Evolutionary conservation across 2,888 invertebrate genomes (phyloP).

Genomic region (Alcis repandata): DNA sequence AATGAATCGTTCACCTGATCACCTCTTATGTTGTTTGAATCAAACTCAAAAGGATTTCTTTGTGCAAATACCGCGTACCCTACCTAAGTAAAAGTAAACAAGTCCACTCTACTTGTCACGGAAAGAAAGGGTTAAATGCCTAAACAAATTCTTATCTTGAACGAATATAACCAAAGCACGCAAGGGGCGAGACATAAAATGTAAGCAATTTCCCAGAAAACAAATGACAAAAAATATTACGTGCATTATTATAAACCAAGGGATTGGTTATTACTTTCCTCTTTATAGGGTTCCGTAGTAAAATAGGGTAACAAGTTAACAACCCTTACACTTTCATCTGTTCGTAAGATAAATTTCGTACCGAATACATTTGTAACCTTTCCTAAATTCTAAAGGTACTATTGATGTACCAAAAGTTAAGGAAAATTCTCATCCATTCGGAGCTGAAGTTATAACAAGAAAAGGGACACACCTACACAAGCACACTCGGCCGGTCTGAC

Average conservation of each 20-base stretch:
- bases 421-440: constrained; percentile 13
- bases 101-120: constrained; percentile 9
- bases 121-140: constrained; percentile 23
- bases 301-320: too few relatives aligned
- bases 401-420: constrained; percentile 7
- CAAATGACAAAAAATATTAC: constrained; percentile 17
- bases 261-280: neutral
- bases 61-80: neutral
- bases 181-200: constrained; percentile 19
- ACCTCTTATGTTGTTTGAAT: neutral
- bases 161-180: constrained; percentile 16
- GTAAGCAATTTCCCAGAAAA: constrained; percentile 26
- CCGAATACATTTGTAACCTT: constrained; percentile 1
- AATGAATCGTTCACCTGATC: neutral
- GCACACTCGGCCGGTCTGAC: constrained; percentile 19
- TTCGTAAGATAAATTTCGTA: neutral
- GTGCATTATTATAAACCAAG: constrained; percentile 10
- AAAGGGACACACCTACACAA: constrained; percentile 34
- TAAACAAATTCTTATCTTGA: constrained; percentile 27
- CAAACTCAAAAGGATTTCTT: neutral
- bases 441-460: constrained; percentile 24
- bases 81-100: neutral
- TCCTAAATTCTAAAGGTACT: constrained; percentile 8
- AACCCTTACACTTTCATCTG: too few relatives aligned
- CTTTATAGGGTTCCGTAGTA: neutral